These are phyloP conservation scores for Nibea albiflora DNA, from an alignment of 2,113 vertebrate genomes.

Conservation along the genomic window DNA sequence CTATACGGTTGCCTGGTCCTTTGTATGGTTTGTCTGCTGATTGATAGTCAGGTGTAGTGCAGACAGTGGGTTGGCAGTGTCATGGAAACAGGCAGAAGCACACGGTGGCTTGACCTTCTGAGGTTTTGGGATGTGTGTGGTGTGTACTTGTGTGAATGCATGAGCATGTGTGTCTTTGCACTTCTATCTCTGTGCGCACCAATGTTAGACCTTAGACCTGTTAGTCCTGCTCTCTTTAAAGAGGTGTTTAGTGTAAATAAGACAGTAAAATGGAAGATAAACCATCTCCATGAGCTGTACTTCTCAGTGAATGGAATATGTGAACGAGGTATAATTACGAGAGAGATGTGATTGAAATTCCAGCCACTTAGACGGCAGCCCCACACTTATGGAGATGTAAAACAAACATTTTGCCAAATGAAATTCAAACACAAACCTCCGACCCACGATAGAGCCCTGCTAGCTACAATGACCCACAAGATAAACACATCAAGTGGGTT, in stretches of 20 bases:
- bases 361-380: neutral
- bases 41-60: constrained; percentile 40
- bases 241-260: neutral
- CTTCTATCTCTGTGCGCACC: neutral
- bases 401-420: constrained; percentile 13
- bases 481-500: neutral
- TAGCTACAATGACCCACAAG: neutral
- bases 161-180: neutral
- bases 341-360: neutral
- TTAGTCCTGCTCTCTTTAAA: neutral
- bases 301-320: neutral
- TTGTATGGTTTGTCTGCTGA: constrained; percentile 17
- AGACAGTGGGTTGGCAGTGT: constrained; percentile 37
- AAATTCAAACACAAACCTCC: constrained; percentile 2
- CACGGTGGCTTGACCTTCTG: constrained; percentile 44
- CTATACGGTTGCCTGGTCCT: neutral
- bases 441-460: neutral
- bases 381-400: neutral
- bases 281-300: neutral
- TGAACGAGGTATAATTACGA: neutral
- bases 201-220: neutral
- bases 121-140: constrained; percentile 26
- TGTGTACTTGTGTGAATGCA: constrained; percentile 17
- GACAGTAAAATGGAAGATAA: neutral
- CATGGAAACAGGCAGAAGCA: constrained; percentile 58